These are phyloP conservation scores for Staurois parvus DNA, from an alignment of 2,797 vertebrate species.

Conservation along the genomic window DNA sequence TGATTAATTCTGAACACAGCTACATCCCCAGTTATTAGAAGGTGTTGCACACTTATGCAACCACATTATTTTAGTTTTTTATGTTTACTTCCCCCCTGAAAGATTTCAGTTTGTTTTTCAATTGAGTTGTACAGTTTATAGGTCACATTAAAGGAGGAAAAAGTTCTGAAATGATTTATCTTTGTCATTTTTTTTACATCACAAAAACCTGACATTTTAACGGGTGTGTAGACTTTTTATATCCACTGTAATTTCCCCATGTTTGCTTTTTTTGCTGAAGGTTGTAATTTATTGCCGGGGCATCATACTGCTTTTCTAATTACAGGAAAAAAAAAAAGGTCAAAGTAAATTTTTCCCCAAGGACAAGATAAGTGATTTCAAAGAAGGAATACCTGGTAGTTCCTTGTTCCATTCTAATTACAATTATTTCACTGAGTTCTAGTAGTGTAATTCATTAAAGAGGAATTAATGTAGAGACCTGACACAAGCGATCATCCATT, in stretches of 20 bases:
- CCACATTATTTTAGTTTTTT: no score
- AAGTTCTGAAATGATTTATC: no score
- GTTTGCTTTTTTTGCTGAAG: constrained; percentile 54
- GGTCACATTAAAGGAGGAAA: no score
- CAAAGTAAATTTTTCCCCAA: constrained; percentile 60
- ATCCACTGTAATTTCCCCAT: constrained; percentile 60
- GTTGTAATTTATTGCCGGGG: constrained; percentile 59
- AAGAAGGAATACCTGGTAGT: constrained; percentile 40
- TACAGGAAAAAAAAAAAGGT: constrained; percentile 65
- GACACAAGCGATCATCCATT: constrained; percentile 55
- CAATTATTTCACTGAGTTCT: constrained; percentile 59
- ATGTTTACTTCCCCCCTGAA: no score
- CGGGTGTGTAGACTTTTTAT: no score
- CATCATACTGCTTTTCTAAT: constrained; percentile 61
- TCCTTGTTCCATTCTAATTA: constrained; percentile 65
- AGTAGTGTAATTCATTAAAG: constrained; percentile 65
- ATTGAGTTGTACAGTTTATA: no score
- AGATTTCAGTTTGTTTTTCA: no score
- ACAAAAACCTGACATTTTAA: no score
- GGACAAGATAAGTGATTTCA: constrained; percentile 63
- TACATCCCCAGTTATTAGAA: no score
- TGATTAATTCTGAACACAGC: no score
- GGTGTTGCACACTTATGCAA: no score
- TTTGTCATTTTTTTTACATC: no score
- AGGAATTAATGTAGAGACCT: constrained; percentile 64